Evolutionary conservation across 2,888 invertebrate species (phyloP).

Genomic region (Scelioninae gen. 1): DNA sequence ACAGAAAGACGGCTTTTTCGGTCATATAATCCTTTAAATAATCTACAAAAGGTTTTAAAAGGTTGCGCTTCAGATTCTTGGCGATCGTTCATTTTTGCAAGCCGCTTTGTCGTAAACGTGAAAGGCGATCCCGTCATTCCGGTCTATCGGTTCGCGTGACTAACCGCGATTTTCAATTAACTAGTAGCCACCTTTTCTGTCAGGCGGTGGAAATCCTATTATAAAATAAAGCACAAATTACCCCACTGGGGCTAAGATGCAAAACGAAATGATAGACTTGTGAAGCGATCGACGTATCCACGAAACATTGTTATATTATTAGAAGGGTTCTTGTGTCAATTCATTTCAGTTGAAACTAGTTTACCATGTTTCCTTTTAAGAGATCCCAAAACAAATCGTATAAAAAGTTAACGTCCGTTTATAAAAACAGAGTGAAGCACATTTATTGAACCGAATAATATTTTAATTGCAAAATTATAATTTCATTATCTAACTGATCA

Average conservation of each 20-base stretch:
- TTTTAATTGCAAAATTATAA: slow-evolving; percentile 20
- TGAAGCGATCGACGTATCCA: slow-evolving; percentile 16
- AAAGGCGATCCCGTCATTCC: slow-evolving; percentile 69
- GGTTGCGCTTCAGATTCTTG: slow-evolving; percentile 60
- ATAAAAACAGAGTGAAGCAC: slow-evolving; percentile 3
- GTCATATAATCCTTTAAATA: slow-evolving; percentile 51
- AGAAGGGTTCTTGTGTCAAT: slow-evolving; percentile 14
- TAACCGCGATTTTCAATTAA: slow-evolving; percentile 79
- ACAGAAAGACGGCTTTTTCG: slow-evolving; percentile 33
- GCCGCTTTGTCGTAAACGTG: slow-evolving; percentile 65
- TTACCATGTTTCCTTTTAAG: slow-evolving; percentile 14
- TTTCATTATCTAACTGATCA: slow-evolving; percentile 8
- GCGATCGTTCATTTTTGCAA: slow-evolving; percentile 65
- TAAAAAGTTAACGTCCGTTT: slow-evolving; percentile 39
- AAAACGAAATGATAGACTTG: slow-evolving; percentile 40
- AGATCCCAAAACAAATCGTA: slow-evolving; percentile 33
- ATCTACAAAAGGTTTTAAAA: slow-evolving; percentile 61
- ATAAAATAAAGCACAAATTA: slow-evolving; percentile 59
- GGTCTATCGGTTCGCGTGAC: slow-evolving; percentile 72
- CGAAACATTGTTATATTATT: slow-evolving; percentile 37
- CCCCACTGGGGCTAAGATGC: slow-evolving; percentile 34
- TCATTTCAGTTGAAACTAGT: slow-evolving; percentile 23
- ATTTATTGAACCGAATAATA: slow-evolving; percentile 33
- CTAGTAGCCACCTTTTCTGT: slow-evolving; percentile 62
- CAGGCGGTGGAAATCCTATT: slow-evolving; percentile 58